Evolutionary conservation across 2,888 invertebrate species (phyloP), one percentile per base, ranked within the genome.

Genomic region (Mesorhabditis sp.): DNA sequence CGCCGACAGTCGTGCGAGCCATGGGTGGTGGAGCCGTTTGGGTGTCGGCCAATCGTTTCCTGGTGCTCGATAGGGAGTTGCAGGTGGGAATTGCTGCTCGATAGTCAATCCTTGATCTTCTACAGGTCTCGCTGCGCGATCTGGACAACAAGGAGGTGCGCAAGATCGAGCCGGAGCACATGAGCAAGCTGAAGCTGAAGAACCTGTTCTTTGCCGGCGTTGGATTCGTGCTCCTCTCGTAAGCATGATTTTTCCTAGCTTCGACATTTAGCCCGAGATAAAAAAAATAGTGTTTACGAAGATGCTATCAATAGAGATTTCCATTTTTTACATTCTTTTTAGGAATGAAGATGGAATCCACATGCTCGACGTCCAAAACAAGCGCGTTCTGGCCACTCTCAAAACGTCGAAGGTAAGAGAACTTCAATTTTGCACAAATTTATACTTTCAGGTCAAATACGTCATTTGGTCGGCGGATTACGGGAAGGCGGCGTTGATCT

Each of bases 161-260:
- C 86, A 95, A 95, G 87, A 92, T 95, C 7, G 92, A 93, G 28
- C 77, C 77, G 50, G 70, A 77, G 65, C 79, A 73, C 65, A 95
- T 95, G 4, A 95, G 96, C 45, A 94, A 94, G 92, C 71, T 75
- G 3, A 73, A 80, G 74, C 95, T 95, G 85, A 96, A 97, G 86
- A 97, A 98, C 87, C 94, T 98, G 68, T 97, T 95, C 89, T 97
- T 96, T 87, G 97, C 97, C 5, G 97, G 98, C 13, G 97, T 97
- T 4, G 97, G 98, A 50, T 94, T 95, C 92, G 88, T 98, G 66
- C 88, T 98, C 62, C 89, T 98, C 62, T 10, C 10, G 58, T 50
- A 50, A 50, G 90, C n/a, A 50, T 94, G 15, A 13, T 7, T n/a
- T n/a, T 50, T 50, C 10, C 58, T 50, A n/a, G 10, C n/a, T 50